Evolutionary conservation across 2,113 vertebrate genomes (phyloP).

Genomic region (Gambusia affinis): DNA sequence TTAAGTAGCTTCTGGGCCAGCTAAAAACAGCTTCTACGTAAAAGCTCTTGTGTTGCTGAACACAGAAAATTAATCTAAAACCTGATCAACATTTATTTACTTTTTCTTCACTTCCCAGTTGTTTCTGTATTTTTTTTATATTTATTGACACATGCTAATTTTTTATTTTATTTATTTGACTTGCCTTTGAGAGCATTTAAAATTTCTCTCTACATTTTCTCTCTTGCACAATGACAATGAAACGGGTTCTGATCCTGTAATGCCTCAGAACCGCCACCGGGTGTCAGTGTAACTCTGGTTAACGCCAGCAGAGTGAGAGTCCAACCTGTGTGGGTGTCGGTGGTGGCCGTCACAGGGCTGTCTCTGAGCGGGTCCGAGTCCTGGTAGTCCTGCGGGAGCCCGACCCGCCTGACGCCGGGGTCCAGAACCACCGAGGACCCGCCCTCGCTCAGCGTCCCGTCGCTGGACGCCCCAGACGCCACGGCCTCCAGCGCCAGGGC

Average conservation of each 20-base stretch:
- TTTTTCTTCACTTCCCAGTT: too few relatives aligned
- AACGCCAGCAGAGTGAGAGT: not conserved
- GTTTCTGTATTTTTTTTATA: too few relatives aligned
- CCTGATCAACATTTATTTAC: too few relatives aligned
- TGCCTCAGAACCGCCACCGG: conserved; percentile 7
- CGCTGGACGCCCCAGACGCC: conserved; percentile 70
- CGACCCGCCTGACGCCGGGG: conserved; percentile 67
- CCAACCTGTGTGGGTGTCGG: conserved; percentile 67
- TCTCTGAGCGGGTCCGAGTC: conserved; percentile 67
- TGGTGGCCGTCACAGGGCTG: conserved; percentile 65
- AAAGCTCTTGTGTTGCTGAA: too few relatives aligned
- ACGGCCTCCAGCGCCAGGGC: conserved; percentile 68
- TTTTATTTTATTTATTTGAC: too few relatives aligned
- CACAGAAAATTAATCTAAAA: too few relatives aligned
- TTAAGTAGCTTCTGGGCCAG: too few relatives aligned
- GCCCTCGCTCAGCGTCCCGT: conserved; percentile 68
- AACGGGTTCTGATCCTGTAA: not conserved
- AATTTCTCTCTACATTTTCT: too few relatives aligned
- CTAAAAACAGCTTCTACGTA: too few relatives aligned
- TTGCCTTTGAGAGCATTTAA: too few relatives aligned
- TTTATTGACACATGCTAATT: too few relatives aligned
- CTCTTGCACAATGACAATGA: too few relatives aligned
- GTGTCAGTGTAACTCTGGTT: conserved; percentile 28
- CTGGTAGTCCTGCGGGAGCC: conserved; percentile 75
- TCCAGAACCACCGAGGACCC: conserved; percentile 68